Evolutionary conservation across 2,888 invertebrate genomes (phyloP), one percentile per base, ranked within the genome.

Genomic region (Dryobota labecula): DNA sequence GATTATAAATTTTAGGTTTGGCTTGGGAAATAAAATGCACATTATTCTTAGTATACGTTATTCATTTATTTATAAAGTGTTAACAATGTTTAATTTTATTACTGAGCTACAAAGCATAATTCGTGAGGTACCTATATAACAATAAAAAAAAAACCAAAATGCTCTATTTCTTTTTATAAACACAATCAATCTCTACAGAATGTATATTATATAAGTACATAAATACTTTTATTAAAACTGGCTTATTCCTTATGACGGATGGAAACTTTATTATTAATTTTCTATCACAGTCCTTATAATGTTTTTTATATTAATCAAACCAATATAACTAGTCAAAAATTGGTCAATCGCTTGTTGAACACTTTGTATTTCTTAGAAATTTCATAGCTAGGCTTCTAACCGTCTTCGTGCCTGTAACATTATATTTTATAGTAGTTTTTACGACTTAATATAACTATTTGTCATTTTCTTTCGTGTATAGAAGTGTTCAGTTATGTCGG

Each of bases 251-350:
- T 68, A 77, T 73, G 69, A 78, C 86, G 90, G 90, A 90, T 89
- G 88, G 88, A 88, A 83, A 85, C 71, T 81, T 83, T 83, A 84
- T 84, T 86, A 81, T 78, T 81, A 79, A 81, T 80, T 81, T 86
- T 80, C 86, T 90, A 91, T 92, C 91, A 91, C 91, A 91, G 88
- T 87, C 78, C 86, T 87, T 87, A 86, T 71, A 61, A 79, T 73
- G 62, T 41, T 78, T 54, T 43, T 33, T 72, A 75, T 53, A 73
- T 70, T 54, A 67, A 68, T 69, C 18, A 58, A 79, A 80, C 70
- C 77, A 70, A 80, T 73, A 81, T 33, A 78, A 65, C 62, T 80
- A 77, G 54, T 76, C 67, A 57, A 85, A 78, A 82, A 84, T 82
- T 78, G 82, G 78, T 76, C 78, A 76, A 70, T 63, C 63, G 18